Evolutionary conservation across 2,113 vertebrate species (phyloP).

Genomic region (Antechinus stuartii): DNA sequence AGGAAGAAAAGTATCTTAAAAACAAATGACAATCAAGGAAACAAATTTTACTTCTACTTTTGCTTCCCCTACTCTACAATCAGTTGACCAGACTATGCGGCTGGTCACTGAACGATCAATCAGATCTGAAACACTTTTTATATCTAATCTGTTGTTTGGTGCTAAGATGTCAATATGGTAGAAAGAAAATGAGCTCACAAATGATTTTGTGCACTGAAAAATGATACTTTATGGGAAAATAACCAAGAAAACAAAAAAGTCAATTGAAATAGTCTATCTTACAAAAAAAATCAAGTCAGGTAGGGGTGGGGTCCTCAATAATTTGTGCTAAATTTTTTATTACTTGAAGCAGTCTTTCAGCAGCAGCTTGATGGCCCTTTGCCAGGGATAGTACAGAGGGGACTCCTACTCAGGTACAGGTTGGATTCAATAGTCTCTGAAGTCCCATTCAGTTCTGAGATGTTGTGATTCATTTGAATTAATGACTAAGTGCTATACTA

Average conservation of each 20-base stretch:
- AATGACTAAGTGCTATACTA: constrained; percentile 20
- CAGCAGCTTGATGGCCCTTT: not conserved
- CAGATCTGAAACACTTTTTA: not conserved
- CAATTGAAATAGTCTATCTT: not conserved
- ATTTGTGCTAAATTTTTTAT: not conserved
- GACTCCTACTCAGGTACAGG: not conserved
- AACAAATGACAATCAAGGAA: not conserved
- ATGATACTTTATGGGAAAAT: not conserved
- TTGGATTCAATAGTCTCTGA: not conserved
- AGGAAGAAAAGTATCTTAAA: not conserved
- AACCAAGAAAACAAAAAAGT: not conserved
- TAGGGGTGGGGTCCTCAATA: not conserved
- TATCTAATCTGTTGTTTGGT: not conserved
- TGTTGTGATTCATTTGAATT: constrained; percentile 16
- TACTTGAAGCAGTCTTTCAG: not conserved
- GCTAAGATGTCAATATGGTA: not conserved
- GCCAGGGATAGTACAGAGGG: not conserved
- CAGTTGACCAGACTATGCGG: not conserved
- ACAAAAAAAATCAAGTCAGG: not conserved
- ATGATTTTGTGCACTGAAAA: not conserved
- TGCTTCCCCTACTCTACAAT: not conserved
- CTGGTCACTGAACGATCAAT: not conserved
- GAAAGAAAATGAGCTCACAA: not conserved
- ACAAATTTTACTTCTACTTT: not conserved
- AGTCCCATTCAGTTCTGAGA: not conserved